Percentiles rank a stretch among this genome's conserved stretches.
Evolutionary conservation across 1,140 invertebrate species (phyloP).

Genomic region (Aphelinus atriplicis): DNA sequence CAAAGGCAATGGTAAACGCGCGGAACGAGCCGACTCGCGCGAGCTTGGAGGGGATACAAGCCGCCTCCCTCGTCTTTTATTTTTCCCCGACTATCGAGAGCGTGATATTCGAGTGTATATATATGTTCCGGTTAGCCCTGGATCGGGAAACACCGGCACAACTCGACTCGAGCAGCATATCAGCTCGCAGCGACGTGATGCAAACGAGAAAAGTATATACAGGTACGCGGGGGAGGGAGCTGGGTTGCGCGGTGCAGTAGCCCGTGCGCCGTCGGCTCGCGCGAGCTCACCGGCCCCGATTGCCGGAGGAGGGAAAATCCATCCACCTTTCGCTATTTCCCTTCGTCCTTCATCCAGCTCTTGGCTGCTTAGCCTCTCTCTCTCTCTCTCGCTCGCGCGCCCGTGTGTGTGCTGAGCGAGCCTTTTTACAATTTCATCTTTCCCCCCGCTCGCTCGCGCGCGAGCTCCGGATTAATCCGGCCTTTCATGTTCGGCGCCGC

Average conservation of each 20-base stretch:
- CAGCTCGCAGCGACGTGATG: too few species aligned
- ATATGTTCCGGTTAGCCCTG: too few species aligned
- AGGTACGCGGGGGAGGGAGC: too few species aligned
- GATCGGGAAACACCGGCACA: background rate
- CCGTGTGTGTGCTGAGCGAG: background rate
- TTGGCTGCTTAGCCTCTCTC: background rate
- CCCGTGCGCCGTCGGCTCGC: constrained; percentile 57
- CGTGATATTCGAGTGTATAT: too few species aligned
- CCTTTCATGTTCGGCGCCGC: constrained; percentile 26
- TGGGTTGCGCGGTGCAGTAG: too few species aligned
- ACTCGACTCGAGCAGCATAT: background rate
- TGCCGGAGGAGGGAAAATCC: constrained; percentile 1
- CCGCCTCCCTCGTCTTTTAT: too few species aligned
- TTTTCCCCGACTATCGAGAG: too few species aligned
- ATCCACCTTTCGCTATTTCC: background rate
- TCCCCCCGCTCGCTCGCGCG: background rate
- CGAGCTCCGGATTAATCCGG: constrained; percentile 29
- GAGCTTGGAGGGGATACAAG: constrained; percentile 16
- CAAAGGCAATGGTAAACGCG: constrained; percentile 66
- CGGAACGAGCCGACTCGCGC: background rate
- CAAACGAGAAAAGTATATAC: too few species aligned
- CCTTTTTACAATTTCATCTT: constrained; percentile 34
- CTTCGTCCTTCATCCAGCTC: background rate
- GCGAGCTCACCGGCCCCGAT: constrained; percentile 36
- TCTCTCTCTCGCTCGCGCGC: background rate